Conservation (phyloP, 1,140 invertebrate species). For the Drosophila biarmipes region DNA sequence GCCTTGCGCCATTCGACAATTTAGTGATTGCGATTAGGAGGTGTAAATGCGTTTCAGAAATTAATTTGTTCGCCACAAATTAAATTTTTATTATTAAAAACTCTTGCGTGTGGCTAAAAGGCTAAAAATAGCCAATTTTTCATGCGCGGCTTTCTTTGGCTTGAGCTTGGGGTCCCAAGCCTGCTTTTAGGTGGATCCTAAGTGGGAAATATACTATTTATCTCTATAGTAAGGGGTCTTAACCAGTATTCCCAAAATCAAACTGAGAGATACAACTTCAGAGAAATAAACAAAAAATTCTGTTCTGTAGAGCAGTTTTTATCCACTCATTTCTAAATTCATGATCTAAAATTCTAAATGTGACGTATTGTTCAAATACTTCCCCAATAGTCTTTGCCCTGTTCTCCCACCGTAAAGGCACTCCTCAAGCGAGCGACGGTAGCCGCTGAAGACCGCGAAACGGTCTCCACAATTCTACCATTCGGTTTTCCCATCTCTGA, state of each 20-base stretch:
- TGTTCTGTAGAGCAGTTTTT: too few relatives aligned
- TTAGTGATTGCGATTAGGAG: constrained; percentile 81
- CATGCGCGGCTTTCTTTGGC: constrained; percentile 23
- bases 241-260: not conserved
- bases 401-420: not conserved
- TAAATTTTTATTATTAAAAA: constrained; percentile 83
- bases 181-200: constrained; percentile 6
- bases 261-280: too few relatives aligned
- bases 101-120: constrained; percentile 67
- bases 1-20: constrained; percentile 67
- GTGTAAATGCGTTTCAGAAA: constrained; percentile 79
- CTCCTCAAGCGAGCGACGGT: constrained; percentile 7
- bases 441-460: not conserved
- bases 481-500: constrained; percentile 53
- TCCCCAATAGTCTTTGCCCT: not conserved
- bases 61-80: constrained; percentile 81
- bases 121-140: constrained; percentile 42
- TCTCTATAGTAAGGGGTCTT: not conserved
- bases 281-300: too few relatives aligned
- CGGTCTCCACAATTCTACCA: constrained; percentile 15
- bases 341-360: too few relatives aligned
- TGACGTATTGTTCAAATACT: not conserved
- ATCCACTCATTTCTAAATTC: too few relatives aligned
- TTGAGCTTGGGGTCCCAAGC: constrained; percentile 1
- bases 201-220: constrained; percentile 10